A percentile compares a stretch with the other conserved stretches of the same genome.
These are phyloP conservation scores for Xenus cinereus DNA, from an alignment of 2,113 vertebrate species.

Conservation along the genomic window DNA sequence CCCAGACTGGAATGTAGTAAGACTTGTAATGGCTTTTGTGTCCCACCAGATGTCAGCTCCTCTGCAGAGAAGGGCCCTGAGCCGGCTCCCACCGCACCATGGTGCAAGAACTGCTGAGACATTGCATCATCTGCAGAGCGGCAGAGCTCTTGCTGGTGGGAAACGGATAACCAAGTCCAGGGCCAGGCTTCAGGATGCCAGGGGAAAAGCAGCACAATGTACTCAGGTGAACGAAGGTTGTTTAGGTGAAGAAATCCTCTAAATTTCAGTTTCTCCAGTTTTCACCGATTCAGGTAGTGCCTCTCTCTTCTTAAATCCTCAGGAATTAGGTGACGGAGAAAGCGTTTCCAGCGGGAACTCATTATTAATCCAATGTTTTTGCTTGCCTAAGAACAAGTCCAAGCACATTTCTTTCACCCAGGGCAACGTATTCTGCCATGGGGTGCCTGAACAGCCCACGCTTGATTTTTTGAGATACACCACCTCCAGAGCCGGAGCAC, in stretches of 20 bases:
- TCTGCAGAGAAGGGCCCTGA: not conserved
- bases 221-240: not conserved
- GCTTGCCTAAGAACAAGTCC: not conserved
- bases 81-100: not conserved
- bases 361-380: not conserved
- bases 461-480: not conserved
- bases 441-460: not conserved
- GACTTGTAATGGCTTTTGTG: not conserved
- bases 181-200: not conserved
- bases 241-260: not conserved
- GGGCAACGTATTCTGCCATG: not conserved
- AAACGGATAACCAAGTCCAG: not conserved
- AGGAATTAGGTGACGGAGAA: not conserved
- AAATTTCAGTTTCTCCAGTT: not conserved
- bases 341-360: fast-evolving
- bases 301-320: not conserved
- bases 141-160: not conserved
- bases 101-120: not conserved
- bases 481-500: not conserved
- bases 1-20: not conserved
- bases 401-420: not conserved
- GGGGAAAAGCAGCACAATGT: not conserved
- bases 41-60: conserved; percentile 55
- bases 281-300: not conserved
- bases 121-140: conserved; percentile 33